Evolutionary conservation across 2,888 invertebrate species (phyloP).

Genomic region (Brenthis ino): DNA sequence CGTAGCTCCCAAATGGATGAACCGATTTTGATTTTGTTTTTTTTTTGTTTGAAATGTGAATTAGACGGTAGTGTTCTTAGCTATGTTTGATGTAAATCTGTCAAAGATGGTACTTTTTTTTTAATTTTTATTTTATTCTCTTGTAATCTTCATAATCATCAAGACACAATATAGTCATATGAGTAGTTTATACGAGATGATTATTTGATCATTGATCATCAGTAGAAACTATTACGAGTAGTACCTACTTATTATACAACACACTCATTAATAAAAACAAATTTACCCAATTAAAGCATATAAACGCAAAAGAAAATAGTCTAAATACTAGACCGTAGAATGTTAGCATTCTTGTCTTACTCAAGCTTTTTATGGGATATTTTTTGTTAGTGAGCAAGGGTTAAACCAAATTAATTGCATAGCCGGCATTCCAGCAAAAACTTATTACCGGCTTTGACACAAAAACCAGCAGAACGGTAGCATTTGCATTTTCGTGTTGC

Average conservation of each 20-base stretch:
- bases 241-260: too few species aligned
- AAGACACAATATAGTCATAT: neutral
- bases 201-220: too few species aligned
- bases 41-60: too few species aligned
- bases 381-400: slow-evolving; percentile 9
- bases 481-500: slow-evolving; percentile 78
- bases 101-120: too few species aligned
- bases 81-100: too few species aligned
- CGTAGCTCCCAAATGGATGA: too few species aligned
- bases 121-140: too few species aligned
- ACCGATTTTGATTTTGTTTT: too few species aligned
- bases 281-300: neutral
- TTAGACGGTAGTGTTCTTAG: too few species aligned
- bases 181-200: too few species aligned
- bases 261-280: neutral
- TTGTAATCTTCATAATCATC: neutral
- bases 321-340: neutral
- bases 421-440: slow-evolving; percentile 18
- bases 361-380: neutral
- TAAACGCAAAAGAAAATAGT: slow-evolving; percentile 3
- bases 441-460: slow-evolving; percentile 11
- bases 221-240: too few species aligned
- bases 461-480: slow-evolving; percentile 55
- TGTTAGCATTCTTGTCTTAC: slow-evolving; percentile 1
- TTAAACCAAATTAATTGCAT: slow-evolving; percentile 24